These are phyloP conservation scores for Cantharis rufa DNA, from an alignment of 2,888 invertebrate species.

Conservation along the genomic window DNA sequence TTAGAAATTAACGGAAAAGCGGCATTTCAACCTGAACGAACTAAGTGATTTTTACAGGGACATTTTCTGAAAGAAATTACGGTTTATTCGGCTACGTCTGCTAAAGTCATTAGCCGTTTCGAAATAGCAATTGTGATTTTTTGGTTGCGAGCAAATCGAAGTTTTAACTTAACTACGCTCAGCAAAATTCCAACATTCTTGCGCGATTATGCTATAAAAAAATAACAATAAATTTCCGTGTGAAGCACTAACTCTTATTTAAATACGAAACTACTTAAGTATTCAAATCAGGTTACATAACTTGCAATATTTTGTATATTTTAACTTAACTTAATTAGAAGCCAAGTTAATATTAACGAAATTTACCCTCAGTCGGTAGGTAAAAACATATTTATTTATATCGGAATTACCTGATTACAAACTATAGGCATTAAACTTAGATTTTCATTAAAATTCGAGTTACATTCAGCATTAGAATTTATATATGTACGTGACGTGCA, in stretches of 20 bases:
- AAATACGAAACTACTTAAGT: not conserved
- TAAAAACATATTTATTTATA: not conserved
- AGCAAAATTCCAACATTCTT: not conserved
- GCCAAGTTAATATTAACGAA: not conserved
- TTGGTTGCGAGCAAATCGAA: not conserved
- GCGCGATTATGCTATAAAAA: not conserved
- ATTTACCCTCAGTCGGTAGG: not conserved
- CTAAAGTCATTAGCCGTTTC: not conserved
- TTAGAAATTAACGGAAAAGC: not conserved
- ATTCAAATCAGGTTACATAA: not conserved
- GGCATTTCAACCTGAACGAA: not conserved
- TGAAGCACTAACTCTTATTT: not conserved
- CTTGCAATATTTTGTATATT: not conserved
- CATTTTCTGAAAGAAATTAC: not conserved
- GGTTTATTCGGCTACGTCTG: not conserved
- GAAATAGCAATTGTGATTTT: not conserved
- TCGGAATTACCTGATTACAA: conserved; percentile 12
- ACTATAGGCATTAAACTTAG: conserved; percentile 1
- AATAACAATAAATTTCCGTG: not conserved
- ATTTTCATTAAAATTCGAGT: conserved; percentile 19
- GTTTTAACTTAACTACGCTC: not conserved
- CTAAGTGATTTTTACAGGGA: not conserved
- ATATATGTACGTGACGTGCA: conserved; percentile 10
- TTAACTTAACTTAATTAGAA: not conserved
- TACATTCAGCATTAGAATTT: conserved; percentile 17